A percentile compares a stretch with the other conserved stretches of the same genome.
Evolutionary conservation across 2,113 vertebrate species (phyloP).

Genomic region (Gnathonemus longibarbis): DNA sequence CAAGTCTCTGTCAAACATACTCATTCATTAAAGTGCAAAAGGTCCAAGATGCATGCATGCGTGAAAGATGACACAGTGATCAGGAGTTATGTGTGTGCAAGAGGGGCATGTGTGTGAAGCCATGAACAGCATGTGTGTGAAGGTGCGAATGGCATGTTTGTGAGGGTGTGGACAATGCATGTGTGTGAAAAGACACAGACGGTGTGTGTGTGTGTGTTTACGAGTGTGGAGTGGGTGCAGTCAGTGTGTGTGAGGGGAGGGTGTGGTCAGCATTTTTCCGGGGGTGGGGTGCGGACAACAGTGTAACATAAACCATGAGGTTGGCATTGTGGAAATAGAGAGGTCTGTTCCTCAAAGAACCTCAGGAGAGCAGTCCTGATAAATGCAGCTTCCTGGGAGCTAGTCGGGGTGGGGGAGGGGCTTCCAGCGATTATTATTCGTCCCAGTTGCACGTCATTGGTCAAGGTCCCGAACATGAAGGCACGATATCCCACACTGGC

Average conservation of each 20-base stretch:
- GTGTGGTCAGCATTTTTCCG: slow-evolving; percentile 1
- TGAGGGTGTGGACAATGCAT: not conserved
- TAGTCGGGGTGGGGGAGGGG: not conserved
- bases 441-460: not conserved
- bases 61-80: not conserved
- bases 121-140: not conserved
- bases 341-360: not conserved
- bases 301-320: not conserved
- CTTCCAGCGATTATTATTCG: not conserved
- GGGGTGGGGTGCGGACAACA: not conserved
- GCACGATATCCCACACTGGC: not conserved
- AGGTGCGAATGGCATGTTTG: not conserved
- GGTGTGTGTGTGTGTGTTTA: not conserved
- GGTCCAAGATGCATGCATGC: not conserved
- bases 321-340: not conserved
- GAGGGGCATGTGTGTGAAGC: not conserved
- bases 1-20: not conserved
- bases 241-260: not conserved
- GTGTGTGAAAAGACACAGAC: not conserved
- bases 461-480: not conserved
- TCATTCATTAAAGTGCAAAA: not conserved
- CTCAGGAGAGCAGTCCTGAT: not conserved
- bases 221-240: not conserved
- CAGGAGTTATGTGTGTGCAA: not conserved
- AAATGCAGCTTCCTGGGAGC: not conserved